These are phyloP conservation scores for Meloidogyne floridensis DNA, from an alignment of 1,140 invertebrate genomes.

Conservation along the genomic window DNA sequence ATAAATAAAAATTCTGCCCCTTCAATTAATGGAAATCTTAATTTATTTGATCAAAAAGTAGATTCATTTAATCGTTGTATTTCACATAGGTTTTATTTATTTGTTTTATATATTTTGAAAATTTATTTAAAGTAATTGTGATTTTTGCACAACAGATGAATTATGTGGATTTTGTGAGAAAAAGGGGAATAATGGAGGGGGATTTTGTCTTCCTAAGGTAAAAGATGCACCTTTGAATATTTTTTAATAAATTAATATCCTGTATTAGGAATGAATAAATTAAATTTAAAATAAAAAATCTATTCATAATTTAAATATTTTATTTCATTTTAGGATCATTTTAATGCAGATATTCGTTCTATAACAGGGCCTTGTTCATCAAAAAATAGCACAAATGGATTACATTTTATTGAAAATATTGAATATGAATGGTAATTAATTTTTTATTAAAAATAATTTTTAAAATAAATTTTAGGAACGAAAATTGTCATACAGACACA, in stretches of 20 bases:
- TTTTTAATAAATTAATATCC: no score
- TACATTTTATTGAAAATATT: conserved; percentile 25
- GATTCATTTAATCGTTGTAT: not conserved
- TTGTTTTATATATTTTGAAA: conserved; percentile 2
- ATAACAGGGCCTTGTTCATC: conserved; percentile 29
- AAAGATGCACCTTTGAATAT: no score
- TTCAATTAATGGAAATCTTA: not conserved
- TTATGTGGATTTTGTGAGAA: conserved; percentile 44
- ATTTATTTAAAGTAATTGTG: conserved; percentile 44
- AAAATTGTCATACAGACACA: conserved; percentile 46
- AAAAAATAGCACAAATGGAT: conserved; percentile 26
- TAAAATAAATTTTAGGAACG: conserved; percentile 38
- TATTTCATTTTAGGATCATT: conserved; percentile 15
- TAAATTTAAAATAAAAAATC: no score
- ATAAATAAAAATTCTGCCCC: conserved; percentile 18
- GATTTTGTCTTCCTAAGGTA: conserved; percentile 40
- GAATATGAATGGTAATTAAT: conserved; percentile 34
- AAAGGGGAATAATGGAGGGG: not conserved
- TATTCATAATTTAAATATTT: no score
- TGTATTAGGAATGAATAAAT: no score
- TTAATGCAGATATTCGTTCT: conserved; percentile 36
- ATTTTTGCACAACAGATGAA: conserved; percentile 51
- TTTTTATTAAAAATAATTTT: no score
- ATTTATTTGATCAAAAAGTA: not conserved
- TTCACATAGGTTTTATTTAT: conserved; percentile 17